phyloP scores from a whole-genome alignment of 2,113 vertebrate genomes.

The Pleuronectes platessa region DNA sequence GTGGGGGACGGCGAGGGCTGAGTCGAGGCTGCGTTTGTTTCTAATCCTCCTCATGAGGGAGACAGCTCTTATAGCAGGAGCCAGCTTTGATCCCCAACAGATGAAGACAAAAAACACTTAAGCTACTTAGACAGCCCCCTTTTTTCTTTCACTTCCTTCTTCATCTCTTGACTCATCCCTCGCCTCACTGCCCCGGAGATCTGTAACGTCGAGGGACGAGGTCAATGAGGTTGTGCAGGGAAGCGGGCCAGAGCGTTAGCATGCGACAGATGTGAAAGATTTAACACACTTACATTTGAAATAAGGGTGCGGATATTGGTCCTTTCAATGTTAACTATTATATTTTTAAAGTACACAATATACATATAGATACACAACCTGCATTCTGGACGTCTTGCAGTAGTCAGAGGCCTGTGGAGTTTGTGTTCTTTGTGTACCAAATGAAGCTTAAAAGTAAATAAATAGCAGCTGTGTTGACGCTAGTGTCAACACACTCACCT shows the following conservation, averaged over 20 bases:
- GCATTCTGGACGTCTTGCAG: constrained; percentile 5
- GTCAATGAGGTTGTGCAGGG: constrained; percentile 61
- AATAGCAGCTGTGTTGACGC: constrained; percentile 69
- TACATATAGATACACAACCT: neutral
- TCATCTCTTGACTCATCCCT: constrained; percentile 57
- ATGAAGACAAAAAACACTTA: constrained; percentile 69
- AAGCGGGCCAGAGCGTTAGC: constrained; percentile 23
- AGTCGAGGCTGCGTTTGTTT: constrained; percentile 58
- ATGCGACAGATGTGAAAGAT: constrained; percentile 11
- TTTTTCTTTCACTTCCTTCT: constrained; percentile 70
- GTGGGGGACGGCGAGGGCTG: constrained; percentile 15
- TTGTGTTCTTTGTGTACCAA: constrained; percentile 40
- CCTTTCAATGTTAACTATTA: neutral
- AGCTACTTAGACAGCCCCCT: constrained; percentile 66
- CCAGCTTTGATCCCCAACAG: constrained; percentile 75
- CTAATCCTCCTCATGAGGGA: constrained; percentile 75
- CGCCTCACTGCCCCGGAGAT: constrained; percentile 43
- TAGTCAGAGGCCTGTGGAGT: constrained; percentile 33
- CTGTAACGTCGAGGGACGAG: constrained; percentile 43
- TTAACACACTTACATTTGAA: constrained; percentile 4
- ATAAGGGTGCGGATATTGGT: neutral
- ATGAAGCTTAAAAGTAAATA: constrained; percentile 53
- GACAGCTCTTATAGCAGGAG: constrained; percentile 60
- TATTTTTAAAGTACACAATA: neutral
- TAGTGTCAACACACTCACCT: constrained; percentile 51